Base-by-base conservation (phyloP, 1,140 invertebrate genomes). In the Ephestia elutella region DNA sequence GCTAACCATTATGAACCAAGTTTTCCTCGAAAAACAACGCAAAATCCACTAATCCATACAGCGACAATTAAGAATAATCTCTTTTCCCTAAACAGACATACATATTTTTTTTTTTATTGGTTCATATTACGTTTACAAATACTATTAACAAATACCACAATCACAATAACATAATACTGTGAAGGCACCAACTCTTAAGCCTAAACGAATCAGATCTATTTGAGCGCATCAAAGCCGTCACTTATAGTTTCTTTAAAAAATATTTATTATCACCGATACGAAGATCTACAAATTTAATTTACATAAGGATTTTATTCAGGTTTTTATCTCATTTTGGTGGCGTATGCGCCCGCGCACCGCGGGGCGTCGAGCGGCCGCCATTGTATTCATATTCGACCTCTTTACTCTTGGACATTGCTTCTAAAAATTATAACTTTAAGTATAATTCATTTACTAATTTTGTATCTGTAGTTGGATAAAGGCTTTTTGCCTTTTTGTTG, bases 251-350 rank as follows among this genome's bases (percentile, higher is more conserved):
- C 56, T 71, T 63, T 66, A 68, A 68, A 72, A 69, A 63, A 65
- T 73, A 71, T 79, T 68, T 74, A 71, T 68, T 67, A 74, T 70
- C 65, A 65, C 57, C 60, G 64, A 61, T 53, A 53, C 66, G 59
- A 71, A 63, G 73, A 69, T 75, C 76, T 73, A 84, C 71, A 85
- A 80, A 85, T 85, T 85, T 75, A 82, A 82, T 85, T 85, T 82
- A 85, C 74, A 78, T 81, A 77, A 73, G 75, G 68, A 73, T 82
- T 85, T 82, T 81, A 80, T 82, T 81, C 73, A 71, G 65, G 68
- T 70, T 83, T 78, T 83, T 76, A 73, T 76, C 71, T 77, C 64
- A 69, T 76, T 74, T 76, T 70, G 67, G 71, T 63, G 58, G 66
- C 32, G 65, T 64, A 64, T 70, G 68, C 73, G 79, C 76, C 64